These are phyloP conservation scores for Musca vetustissima DNA, from an alignment of 1,140 invertebrate species.

Conservation along the genomic window DNA sequence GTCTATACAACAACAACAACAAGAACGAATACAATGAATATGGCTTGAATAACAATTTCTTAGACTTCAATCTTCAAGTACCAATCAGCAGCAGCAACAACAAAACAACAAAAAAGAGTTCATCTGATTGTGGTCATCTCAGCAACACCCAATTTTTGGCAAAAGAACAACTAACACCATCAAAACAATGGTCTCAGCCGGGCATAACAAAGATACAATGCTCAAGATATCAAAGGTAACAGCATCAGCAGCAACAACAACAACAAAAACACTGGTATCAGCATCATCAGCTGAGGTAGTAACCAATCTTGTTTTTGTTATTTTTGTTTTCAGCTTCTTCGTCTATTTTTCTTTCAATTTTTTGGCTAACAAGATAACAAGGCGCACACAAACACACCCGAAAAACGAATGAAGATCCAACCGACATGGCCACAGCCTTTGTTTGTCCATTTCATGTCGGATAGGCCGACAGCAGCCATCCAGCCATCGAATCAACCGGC, in stretches of 20 bases:
- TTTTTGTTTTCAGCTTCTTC: too few species aligned
- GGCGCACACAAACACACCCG: too few species aligned
- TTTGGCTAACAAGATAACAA: too few species aligned
- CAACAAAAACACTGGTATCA: too few species aligned
- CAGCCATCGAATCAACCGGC: too few species aligned
- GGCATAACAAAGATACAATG: neutral
- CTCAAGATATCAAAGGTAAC: neutral
- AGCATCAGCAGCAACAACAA: neutral
- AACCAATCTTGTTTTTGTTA: too few species aligned
- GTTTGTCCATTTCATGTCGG: too few species aligned
- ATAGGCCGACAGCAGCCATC: too few species aligned
- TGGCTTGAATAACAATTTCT: slow-evolving; percentile 1
- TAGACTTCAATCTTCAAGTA: slow-evolving; percentile 16
- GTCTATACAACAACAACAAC: too few species aligned
- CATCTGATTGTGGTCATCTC: slow-evolving; percentile 20
- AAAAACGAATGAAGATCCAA: too few species aligned
- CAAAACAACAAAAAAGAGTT: too few species aligned
- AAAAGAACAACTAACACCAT: neutral
- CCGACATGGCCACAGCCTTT: too few species aligned
- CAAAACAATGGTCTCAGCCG: neutral
- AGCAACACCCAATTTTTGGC: slow-evolving; percentile 16
- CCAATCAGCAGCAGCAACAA: slow-evolving; percentile 9
- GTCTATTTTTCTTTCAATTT: neutral
- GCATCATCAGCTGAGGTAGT: neutral
- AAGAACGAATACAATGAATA: neutral